Percentiles rank a stretch among this genome's conserved stretches.
phyloP scores from a whole-genome alignment of 2,113 vertebrate species.

The Hemiscyllium ocellatum region DNA sequence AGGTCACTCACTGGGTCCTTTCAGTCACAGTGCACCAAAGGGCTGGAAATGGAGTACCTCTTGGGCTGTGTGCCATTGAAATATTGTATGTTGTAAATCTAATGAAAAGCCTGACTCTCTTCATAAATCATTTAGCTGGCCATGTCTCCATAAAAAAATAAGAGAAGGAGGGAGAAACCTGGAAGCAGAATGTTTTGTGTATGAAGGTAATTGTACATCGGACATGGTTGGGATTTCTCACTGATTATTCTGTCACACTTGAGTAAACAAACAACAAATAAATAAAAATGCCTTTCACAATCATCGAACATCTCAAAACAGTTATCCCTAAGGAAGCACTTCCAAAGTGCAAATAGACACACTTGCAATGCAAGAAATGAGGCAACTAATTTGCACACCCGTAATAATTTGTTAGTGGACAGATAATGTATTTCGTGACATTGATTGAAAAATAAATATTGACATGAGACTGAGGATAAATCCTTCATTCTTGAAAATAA shows the following conservation, averaged over 20 bases:
- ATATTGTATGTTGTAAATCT: no score
- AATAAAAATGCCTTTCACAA: background rate
- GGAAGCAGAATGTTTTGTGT: background rate
- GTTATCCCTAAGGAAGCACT: background rate
- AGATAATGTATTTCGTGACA: background rate
- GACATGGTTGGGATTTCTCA: background rate
- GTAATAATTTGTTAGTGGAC: background rate
- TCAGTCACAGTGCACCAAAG: no score
- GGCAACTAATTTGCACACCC: background rate
- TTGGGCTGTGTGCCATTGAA: no score
- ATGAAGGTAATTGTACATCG: background rate
- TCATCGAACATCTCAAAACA: background rate
- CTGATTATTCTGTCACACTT: background rate
- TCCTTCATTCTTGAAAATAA: background rate
- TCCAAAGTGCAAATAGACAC: background rate
- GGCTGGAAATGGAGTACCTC: no score
- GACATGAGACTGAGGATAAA: background rate
- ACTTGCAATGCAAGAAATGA: background rate
- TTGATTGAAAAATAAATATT: background rate
- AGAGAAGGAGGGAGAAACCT: background rate
- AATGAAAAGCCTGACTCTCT: background rate
- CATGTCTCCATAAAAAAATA: background rate
- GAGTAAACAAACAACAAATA: background rate
- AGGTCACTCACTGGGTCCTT: no score
- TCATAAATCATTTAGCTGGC: background rate